Conservation (phyloP, 2,888 invertebrate species). For the Plusia festucae region DNA sequence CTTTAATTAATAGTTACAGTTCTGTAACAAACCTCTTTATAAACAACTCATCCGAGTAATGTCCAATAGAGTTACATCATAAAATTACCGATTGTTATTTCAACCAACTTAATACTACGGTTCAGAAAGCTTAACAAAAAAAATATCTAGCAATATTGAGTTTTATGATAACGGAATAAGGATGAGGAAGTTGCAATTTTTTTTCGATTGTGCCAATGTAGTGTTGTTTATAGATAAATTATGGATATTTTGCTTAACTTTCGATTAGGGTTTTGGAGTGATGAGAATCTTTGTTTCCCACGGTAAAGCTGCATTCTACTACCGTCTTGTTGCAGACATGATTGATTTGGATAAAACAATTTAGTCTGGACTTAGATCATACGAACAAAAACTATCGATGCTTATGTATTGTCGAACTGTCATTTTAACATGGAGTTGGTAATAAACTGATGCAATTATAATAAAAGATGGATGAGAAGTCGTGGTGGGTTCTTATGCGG, state of each 20-base stretch:
- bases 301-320: slow-evolving; percentile 52
- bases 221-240: slow-evolving; percentile 57
- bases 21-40: slow-evolving; percentile 53
- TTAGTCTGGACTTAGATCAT: slow-evolving; percentile 11
- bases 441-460: not conserved
- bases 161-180: slow-evolving; percentile 24
- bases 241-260: slow-evolving; percentile 63
- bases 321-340: slow-evolving; percentile 41
- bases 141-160: slow-evolving; percentile 14
- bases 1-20: slow-evolving; percentile 54
- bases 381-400: slow-evolving; percentile 3
- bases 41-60: slow-evolving; percentile 41
- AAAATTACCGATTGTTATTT: slow-evolving; percentile 57
- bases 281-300: slow-evolving; percentile 62
- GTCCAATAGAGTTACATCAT: slow-evolving; percentile 61
- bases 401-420: not conserved
- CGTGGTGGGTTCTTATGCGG: no score
- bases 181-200: slow-evolving; percentile 29
- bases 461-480: no score
- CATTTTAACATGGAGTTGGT: not conserved
- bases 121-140: slow-evolving; percentile 25
- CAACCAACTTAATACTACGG: slow-evolving; percentile 28
- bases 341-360: slow-evolving; percentile 42
- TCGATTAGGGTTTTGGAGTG: slow-evolving; percentile 54
- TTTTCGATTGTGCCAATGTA: slow-evolving; percentile 10